These are phyloP conservation scores for Trichomalopsis sarcophagae DNA, from an alignment of 1,140 invertebrate species.

Conservation along the genomic window DNA sequence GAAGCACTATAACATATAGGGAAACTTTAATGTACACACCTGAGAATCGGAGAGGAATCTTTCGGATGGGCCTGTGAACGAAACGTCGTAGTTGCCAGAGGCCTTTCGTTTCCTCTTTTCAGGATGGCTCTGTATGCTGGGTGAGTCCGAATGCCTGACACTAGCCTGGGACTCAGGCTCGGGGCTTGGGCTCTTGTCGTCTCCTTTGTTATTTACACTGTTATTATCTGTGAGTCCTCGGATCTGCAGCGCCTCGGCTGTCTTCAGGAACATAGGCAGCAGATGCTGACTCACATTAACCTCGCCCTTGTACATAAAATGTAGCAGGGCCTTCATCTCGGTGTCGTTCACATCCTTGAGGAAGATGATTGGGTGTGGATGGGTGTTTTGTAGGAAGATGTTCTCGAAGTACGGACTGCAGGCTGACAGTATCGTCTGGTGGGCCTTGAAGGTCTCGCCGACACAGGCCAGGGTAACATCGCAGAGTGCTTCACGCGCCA, in stretches of 20 bases:
- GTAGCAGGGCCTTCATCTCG: slow-evolving; percentile 90
- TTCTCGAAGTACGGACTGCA: slow-evolving; percentile 96
- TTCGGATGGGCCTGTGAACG: slow-evolving; percentile 80
- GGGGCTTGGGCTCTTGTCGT: slow-evolving; percentile 69
- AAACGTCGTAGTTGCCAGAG: slow-evolving; percentile 81
- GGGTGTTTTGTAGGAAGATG: slow-evolving; percentile 92
- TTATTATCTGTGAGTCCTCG: slow-evolving; percentile 91
- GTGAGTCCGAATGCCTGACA: slow-evolving; percentile 66
- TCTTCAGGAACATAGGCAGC: slow-evolving; percentile 91
- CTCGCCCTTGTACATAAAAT: slow-evolving; percentile 95
- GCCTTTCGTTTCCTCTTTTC: slow-evolving; percentile 83
- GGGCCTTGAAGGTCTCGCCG: slow-evolving; percentile 92
- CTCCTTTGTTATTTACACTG: slow-evolving; percentile 76
- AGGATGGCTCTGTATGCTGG: slow-evolving; percentile 70
- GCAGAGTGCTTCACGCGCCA: slow-evolving; percentile 90
- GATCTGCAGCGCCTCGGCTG: slow-evolving; percentile 92
- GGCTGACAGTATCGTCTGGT: slow-evolving; percentile 94
- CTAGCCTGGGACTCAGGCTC: slow-evolving; percentile 66
- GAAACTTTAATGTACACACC: slow-evolving; percentile 66
- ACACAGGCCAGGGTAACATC: slow-evolving; percentile 95
- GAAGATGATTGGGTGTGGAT: slow-evolving; percentile 94
- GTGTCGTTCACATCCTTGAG: slow-evolving; percentile 91
- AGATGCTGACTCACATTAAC: slow-evolving; percentile 92
- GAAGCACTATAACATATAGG: background rate
- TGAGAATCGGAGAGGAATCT: slow-evolving; percentile 80